phyloP scores from a whole-genome alignment of 2,113 vertebrate species.

The Ameiurus melas region DNA sequence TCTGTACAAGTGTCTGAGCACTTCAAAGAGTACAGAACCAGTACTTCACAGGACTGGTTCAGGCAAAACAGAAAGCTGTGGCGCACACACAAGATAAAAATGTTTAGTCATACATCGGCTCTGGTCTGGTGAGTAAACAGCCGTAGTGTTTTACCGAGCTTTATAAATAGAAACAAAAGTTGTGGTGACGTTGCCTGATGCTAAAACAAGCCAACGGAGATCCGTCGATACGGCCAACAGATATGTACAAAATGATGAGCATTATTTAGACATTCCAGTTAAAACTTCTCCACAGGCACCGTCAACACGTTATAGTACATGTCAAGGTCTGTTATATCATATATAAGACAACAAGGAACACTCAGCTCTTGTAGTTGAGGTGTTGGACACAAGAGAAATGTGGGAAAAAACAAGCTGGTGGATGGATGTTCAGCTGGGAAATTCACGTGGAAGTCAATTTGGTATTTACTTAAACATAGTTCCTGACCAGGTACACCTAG shows the following conservation, averaged over 20 bases:
- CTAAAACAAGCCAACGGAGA: background rate
- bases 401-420: background rate
- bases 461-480: background rate
- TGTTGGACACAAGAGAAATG: background rate
- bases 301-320: background rate
- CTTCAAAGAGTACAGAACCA: background rate
- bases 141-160: background rate
- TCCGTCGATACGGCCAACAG: background rate
- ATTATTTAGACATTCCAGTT: background rate
- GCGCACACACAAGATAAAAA: background rate
- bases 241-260: background rate
- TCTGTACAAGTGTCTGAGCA: background rate
- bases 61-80: background rate
- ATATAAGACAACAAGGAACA: background rate
- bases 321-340: too few species aligned
- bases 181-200: background rate
- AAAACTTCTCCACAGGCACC: background rate
- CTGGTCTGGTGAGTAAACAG: background rate
- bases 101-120: fast-evolving
- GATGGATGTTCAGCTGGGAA: background rate
- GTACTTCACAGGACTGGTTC: background rate
- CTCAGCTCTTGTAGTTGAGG: background rate
- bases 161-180: background rate
- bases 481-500: background rate
- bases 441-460: background rate